phyloP scores from a whole-genome alignment of 2,888 invertebrate species.

The Malthinus seriepunctatus region DNA sequence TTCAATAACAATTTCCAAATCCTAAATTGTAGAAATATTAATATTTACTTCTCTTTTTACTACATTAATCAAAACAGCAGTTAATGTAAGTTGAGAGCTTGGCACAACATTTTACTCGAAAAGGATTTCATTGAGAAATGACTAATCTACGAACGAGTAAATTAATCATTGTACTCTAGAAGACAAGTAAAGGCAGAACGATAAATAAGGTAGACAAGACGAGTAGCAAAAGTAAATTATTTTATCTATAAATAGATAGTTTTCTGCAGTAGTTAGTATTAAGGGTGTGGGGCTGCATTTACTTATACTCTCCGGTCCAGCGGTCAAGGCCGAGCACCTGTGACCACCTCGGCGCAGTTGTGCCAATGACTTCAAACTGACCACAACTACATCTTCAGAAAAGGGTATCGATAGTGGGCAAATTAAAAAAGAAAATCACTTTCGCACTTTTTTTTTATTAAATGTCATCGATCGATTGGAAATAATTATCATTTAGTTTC shows the following conservation, averaged over 20 bases:
- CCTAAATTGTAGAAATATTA: too few relatives aligned
- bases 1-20: too few relatives aligned
- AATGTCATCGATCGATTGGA: not conserved
- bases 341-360: constrained; percentile 41
- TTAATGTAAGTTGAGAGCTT: too few relatives aligned
- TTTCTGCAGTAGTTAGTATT: constrained; percentile 14
- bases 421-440: constrained; percentile 4
- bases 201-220: constrained; percentile 4
- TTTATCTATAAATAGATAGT: constrained; percentile 19
- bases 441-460: constrained; percentile 4
- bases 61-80: too few relatives aligned
- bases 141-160: too few relatives aligned
- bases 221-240: constrained; percentile 8
- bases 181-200: constrained; percentile 11
- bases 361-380: constrained; percentile 51
- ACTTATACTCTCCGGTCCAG: constrained; percentile 34
- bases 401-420: constrained; percentile 5
- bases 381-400: constrained; percentile 33
- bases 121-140: too few relatives aligned
- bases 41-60: too few relatives aligned
- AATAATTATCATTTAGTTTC: too few relatives aligned
- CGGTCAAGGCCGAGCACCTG: constrained; percentile 50
- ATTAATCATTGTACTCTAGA: too few relatives aligned
- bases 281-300: constrained; percentile 38
- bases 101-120: too few relatives aligned